Percentiles rank a stretch among this genome's conserved stretches.
These are phyloP conservation scores for Epizoanthus illoricatus DNA, from an alignment of 92 coral and sea anemone genomes.

Conservation along the genomic window DNA sequence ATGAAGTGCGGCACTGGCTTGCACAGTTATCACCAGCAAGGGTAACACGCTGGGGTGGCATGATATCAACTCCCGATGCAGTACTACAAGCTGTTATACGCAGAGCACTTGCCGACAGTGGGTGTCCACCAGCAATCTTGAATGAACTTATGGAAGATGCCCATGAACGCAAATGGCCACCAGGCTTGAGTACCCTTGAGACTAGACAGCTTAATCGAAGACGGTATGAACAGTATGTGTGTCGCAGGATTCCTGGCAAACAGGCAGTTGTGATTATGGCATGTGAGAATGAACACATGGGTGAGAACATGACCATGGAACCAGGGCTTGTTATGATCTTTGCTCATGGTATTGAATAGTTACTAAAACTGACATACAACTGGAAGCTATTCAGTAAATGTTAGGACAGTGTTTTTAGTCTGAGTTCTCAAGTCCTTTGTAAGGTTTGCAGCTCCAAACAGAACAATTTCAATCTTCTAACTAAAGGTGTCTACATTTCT, in stretches of 20 bases:
- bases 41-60: constrained; percentile 97
- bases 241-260: constrained; percentile 89
- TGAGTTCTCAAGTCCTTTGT: no score
- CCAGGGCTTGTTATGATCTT: constrained; percentile 94
- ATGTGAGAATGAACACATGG: constrained; percentile 97
- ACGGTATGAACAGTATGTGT: constrained; percentile 90
- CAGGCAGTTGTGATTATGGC: constrained; percentile 94
- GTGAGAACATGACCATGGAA: constrained; percentile 86
- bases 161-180: constrained; percentile 95
- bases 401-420: no score
- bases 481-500: no score
- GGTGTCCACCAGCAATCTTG: constrained; percentile 79
- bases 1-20: constrained; percentile 80
- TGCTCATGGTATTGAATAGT: constrained; percentile 96
- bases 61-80: constrained; percentile 97
- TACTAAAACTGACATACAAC: background rate
- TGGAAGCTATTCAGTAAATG: no score
- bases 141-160: constrained; percentile 97
- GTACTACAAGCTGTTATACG: constrained; percentile 88
- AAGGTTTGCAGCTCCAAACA: no score
- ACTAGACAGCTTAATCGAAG: constrained; percentile 89
- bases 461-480: no score
- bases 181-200: constrained; percentile 89
- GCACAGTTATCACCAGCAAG: constrained; percentile 71
- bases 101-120: constrained; percentile 81